Conservation (phyloP, 2,113 vertebrate species). For the Cervus canadensis region DNA sequence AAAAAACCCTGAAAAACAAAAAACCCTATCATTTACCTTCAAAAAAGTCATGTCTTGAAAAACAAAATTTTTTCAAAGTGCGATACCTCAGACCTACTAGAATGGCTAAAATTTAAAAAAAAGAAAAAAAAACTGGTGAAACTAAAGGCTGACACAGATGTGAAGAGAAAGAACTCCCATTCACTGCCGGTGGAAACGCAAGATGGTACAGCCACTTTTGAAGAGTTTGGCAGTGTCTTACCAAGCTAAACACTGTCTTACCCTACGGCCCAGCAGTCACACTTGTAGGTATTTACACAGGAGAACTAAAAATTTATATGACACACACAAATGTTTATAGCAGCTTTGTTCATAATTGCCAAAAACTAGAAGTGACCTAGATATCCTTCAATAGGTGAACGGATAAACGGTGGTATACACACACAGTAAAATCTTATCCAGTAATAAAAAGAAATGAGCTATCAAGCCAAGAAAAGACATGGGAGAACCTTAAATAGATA, state of each 20-base stretch:
- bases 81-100: neutral
- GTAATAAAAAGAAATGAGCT: neutral
- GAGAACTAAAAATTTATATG: neutral
- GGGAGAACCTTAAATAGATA: neutral
- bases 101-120: neutral
- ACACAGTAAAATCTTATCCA: neutral
- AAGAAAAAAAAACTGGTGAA: neutral
- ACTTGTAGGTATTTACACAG: neutral
- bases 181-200: neutral
- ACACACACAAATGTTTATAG: neutral
- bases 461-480: neutral
- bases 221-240: neutral
- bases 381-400: neutral
- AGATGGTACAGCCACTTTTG: neutral
- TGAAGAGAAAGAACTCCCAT: neutral
- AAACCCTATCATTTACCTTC: neutral
- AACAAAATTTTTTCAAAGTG: neutral
- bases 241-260: neutral
- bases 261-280: neutral
- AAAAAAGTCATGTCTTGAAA: neutral
- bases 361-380: neutral
- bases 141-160: neutral
- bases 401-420: neutral
- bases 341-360: neutral
- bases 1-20: neutral